Evolutionary conservation across 2,113 vertebrate species (phyloP).

Genomic region (Elaphurus davidianus): DNA sequence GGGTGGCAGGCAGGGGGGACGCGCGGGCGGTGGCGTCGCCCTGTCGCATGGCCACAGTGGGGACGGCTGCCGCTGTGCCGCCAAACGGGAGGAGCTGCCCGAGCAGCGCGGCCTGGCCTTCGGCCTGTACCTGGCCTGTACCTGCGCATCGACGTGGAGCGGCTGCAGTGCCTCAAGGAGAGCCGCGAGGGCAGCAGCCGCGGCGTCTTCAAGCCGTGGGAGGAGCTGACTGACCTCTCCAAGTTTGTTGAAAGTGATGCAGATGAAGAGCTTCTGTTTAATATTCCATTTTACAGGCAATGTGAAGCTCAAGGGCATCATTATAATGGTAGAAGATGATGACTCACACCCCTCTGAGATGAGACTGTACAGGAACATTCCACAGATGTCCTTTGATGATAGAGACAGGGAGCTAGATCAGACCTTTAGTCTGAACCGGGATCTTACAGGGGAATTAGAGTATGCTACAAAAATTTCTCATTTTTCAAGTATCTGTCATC

Average conservation of each 20-base stretch:
- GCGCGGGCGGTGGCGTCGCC: background rate
- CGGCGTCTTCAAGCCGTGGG: constrained; percentile 95
- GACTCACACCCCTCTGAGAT: background rate
- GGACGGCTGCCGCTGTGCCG: constrained; percentile 77
- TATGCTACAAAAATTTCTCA: background rate
- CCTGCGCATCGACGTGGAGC: constrained; percentile 90
- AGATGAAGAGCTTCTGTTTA: constrained; percentile 80
- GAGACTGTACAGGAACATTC: background rate
- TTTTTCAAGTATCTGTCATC: background rate
- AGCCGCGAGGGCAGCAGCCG: constrained; percentile 91
- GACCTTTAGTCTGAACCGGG: background rate
- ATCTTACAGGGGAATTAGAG: background rate
- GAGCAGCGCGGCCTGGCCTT: constrained; percentile 91
- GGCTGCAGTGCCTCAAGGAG: constrained; percentile 95
- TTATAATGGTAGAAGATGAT: background rate
- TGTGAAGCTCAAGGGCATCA: background rate
- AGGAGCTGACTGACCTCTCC: constrained; percentile 86
- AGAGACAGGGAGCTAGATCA: background rate
- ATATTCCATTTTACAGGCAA: background rate
- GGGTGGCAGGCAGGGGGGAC: background rate
- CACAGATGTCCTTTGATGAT: background rate
- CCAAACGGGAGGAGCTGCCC: constrained; percentile 87
- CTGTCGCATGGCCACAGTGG: constrained; percentile 80
- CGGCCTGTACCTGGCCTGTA: constrained; percentile 81
- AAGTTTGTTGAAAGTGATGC: constrained; percentile 97